These are phyloP conservation scores for Sebastes dallii DNA, from an alignment of 2,797 vertebrate genomes.

Conservation along the genomic window DNA sequence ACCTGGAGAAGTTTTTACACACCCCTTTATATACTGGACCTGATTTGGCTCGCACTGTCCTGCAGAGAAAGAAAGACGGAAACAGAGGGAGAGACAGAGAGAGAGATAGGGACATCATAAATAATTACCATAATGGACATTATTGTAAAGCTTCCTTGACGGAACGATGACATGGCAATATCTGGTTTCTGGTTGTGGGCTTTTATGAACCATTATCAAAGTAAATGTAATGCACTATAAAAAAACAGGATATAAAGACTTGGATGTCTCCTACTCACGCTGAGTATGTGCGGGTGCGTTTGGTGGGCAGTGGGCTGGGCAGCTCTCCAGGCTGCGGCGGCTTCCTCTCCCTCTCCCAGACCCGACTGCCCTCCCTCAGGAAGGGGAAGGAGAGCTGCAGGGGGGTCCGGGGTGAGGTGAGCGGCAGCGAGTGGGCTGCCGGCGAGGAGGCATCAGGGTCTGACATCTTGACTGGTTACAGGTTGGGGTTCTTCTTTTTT, in stretches of 20 bases:
- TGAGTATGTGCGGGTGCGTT: conserved; percentile 95
- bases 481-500: neutral
- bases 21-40: conserved; percentile 93
- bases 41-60: conserved; percentile 92
- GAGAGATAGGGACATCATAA: neutral
- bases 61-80: conserved; percentile 62
- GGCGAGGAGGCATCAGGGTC: conserved; percentile 75
- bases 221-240: neutral
- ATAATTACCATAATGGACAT: neutral
- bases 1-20: conserved; percentile 97
- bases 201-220: neutral
- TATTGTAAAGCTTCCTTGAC: neutral
- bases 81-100: neutral
- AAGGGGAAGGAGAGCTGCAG: conserved; percentile 93
- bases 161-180: neutral
- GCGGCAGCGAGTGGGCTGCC: conserved; percentile 72
- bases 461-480: conserved; percentile 70
- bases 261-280: conserved; percentile 86
- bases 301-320: conserved; percentile 95
- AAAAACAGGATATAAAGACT: neutral
- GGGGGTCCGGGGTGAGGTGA: conserved; percentile 86
- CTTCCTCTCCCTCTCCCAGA: conserved; percentile 91
- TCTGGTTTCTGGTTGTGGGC: neutral
- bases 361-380: conserved; percentile 90
- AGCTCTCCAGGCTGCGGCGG: conserved; percentile 86